Percentiles rank a stretch among this genome's conserved stretches.
phyloP scores from a whole-genome alignment of 1,140 invertebrate genomes.

The Drosophila nasuta region DNA sequence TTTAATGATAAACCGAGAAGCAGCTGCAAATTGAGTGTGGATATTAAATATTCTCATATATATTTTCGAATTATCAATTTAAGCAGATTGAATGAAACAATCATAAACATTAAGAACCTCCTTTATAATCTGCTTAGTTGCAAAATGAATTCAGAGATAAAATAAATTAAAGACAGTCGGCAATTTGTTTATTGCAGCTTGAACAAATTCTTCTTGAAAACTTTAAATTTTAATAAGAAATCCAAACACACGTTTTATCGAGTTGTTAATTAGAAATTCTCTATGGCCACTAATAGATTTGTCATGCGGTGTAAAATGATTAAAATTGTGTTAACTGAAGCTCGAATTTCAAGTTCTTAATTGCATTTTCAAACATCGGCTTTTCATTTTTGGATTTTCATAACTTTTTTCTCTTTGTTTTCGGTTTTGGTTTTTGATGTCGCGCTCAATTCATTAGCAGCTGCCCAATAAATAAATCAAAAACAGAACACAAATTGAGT shows the following conservation, averaged over 20 bases:
- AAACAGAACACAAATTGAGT: constrained; percentile 48
- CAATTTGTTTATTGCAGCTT: neutral
- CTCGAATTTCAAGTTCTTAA: constrained; percentile 2
- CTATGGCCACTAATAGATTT: constrained; percentile 75
- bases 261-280: constrained; percentile 62
- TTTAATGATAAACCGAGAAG: constrained; percentile 1
- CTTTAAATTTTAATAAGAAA: neutral
- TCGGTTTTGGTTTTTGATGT: neutral
- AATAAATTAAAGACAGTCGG: neutral
- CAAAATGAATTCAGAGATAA: no score
- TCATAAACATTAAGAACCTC: neutral
- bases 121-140: no score
- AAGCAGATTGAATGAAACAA: no score
- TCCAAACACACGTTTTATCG: constrained; percentile 40
- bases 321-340: constrained; percentile 37
- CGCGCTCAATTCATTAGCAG: constrained; percentile 58
- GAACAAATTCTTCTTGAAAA: no score
- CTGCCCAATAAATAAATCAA: constrained; percentile 57
- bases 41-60: neutral
- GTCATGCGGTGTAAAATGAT: constrained; percentile 60
- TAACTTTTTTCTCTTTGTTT: neutral
- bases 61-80: no score
- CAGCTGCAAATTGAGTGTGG: neutral
- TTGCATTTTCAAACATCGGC: constrained; percentile 19
- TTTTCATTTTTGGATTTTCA: constrained; percentile 29